Evolutionary conservation across 2,888 invertebrate species (phyloP).

Genomic region (Sipha maydis): DNA sequence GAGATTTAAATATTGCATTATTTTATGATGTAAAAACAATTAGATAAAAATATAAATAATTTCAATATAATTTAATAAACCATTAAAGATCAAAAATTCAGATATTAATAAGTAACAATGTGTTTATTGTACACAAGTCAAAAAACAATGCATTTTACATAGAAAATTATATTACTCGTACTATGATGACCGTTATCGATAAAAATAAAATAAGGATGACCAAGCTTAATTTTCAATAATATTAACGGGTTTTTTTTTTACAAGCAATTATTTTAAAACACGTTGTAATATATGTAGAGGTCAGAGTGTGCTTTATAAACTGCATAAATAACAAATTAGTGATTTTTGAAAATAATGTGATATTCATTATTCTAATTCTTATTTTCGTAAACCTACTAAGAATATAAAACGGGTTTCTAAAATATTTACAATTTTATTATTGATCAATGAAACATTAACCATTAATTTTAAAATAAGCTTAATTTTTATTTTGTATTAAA

Average conservation of each 20-base stretch:
- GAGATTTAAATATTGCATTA: too few species aligned
- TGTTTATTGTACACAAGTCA: not conserved
- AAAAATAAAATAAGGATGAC: not conserved
- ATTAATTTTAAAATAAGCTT: not conserved
- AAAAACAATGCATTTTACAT: not conserved
- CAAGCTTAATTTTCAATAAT: slow-evolving; percentile 3
- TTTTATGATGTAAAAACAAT: too few species aligned
- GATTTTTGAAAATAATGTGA: not conserved
- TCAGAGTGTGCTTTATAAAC: not conserved
- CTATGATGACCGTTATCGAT: not conserved
- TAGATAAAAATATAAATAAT: too few species aligned
- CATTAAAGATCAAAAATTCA: not conserved
- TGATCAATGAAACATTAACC: not conserved
- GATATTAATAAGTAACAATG: not conserved
- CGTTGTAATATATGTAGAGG: not conserved
- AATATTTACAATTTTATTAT: not conserved
- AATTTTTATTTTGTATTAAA: not conserved
- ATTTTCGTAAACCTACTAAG: too few species aligned
- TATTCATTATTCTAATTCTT: not conserved
- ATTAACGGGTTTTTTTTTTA: not conserved
- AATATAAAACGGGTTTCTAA: not conserved
- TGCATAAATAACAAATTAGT: not conserved
- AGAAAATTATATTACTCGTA: not conserved
- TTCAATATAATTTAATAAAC: too few species aligned
- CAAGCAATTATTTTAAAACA: slow-evolving; percentile 61